Conservation (phyloP, 2,797 vertebrate species). For the Scolopax rusticola region DNA sequence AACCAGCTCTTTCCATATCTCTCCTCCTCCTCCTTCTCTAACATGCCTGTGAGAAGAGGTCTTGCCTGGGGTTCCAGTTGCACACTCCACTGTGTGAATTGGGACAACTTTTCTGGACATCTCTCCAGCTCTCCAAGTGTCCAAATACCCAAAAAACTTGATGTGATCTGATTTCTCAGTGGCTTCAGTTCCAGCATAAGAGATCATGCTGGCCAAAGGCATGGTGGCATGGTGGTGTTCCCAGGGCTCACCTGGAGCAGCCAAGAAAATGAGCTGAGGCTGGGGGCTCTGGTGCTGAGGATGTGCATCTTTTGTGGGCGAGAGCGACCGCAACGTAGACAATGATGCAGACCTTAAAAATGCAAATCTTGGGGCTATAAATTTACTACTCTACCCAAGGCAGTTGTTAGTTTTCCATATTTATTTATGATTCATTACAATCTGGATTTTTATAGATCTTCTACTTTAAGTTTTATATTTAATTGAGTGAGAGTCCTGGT, state of each 20-base stretch:
- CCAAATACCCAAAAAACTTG: neutral
- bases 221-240: neutral
- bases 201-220: neutral
- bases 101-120: neutral
- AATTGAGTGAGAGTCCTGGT: conserved; percentile 69
- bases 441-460: conserved; percentile 72
- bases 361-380: conserved; percentile 74
- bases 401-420: conserved; percentile 58
- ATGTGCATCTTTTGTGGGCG: conserved; percentile 44
- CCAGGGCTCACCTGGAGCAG: neutral
- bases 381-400: conserved; percentile 52
- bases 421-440: conserved; percentile 77
- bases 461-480: conserved; percentile 67
- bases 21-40: neutral
- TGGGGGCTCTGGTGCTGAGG: fast-evolving
- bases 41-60: neutral
- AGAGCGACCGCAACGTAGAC: conserved; percentile 28
- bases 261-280: neutral
- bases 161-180: neutral
- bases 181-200: neutral
- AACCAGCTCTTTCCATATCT: neutral
- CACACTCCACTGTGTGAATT: neutral
- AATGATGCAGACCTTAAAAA: conserved; percentile 66
- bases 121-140: neutral
- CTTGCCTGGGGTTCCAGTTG: neutral